These are phyloP conservation scores for Clarias platycephalus DNA, from an alignment of 2,797 vertebrate species.

Conservation along the genomic window DNA sequence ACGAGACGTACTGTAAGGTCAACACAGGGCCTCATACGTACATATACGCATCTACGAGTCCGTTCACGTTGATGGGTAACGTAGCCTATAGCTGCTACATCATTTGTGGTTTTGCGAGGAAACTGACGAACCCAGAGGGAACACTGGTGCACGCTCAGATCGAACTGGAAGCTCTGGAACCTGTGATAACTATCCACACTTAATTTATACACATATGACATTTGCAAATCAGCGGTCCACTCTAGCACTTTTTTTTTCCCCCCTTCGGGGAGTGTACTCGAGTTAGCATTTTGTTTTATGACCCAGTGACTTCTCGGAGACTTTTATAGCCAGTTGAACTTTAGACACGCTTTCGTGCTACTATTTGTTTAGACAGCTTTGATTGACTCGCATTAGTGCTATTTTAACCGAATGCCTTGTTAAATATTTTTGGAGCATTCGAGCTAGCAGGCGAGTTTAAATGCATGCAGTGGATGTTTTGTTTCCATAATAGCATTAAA, in stretches of 20 bases:
- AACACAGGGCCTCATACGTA: not conserved
- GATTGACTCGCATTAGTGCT: conserved; percentile 15
- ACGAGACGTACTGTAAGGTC: too few relatives aligned
- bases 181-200: not conserved
- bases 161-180: not conserved
- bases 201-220: not conserved
- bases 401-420: conserved; percentile 33
- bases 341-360: not conserved
- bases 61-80: not conserved
- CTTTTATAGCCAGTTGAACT: conserved; percentile 14
- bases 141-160: not conserved
- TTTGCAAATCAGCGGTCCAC: not conserved
- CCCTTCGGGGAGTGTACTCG: too few relatives aligned
- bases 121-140: not conserved
- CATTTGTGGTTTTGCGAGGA: not conserved
- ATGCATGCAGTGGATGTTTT: conserved; percentile 39
- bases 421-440: conserved; percentile 43
- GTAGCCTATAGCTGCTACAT: not conserved
- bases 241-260: not conserved
- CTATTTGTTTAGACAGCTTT: conserved; percentile 23
- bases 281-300: not conserved
- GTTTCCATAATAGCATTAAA: conserved; percentile 45
- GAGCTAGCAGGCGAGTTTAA: conserved; percentile 31
- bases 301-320: conserved; percentile 7
- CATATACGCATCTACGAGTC: not conserved